Evolutionary conservation across 2,888 invertebrate genomes (phyloP), one percentile per base, ranked within the genome.

Genomic region (Andricus quercusramuli): DNA sequence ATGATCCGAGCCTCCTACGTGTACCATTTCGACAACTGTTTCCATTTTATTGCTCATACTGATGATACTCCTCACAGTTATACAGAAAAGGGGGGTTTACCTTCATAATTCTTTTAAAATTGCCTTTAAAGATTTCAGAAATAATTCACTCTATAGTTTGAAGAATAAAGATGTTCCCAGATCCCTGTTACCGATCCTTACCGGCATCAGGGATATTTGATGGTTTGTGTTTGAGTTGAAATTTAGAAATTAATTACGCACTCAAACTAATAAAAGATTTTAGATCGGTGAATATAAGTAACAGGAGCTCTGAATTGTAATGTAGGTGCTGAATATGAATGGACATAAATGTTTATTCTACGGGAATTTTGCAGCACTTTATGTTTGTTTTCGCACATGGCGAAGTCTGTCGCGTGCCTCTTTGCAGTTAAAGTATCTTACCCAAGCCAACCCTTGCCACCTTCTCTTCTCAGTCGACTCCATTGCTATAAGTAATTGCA

Each of bases 401-500:
- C n/a, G 70, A 74, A 74, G 32, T 56, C 51, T 56, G 51, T 89
- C 88, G 90, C 90, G 89, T 90, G 89, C 87, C 85, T 84, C 80
- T 51, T 83, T 79, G 88, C 88, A 87, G 88, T 90, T 90, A 90
- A 82, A 82, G 79, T 82, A 76, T 79, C 65, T 77, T 82, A 83
- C 85, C 84, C 83, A 80, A 78, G 74, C 67, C 70, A 76, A 90
- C 91, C 89, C 91, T 90, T 90, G 90, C 90, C 90, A 88, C 82
- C 81, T 83, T 81, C 83, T 78, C 83, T 80, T 79, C 68, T 79
- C 70, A 74, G 82, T 67, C 83, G 83, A 86, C 87, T 88, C 88
- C 86, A 88, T 86, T 86, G 85, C 86, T 79, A 79, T 79, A 80
- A 85, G 85, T 88, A 88, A 87, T 88, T 86, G 85, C 83, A 77